Evolutionary conservation across 2,888 invertebrate genomes (phyloP).

Genomic region (Margaritifera margaritifera): DNA sequence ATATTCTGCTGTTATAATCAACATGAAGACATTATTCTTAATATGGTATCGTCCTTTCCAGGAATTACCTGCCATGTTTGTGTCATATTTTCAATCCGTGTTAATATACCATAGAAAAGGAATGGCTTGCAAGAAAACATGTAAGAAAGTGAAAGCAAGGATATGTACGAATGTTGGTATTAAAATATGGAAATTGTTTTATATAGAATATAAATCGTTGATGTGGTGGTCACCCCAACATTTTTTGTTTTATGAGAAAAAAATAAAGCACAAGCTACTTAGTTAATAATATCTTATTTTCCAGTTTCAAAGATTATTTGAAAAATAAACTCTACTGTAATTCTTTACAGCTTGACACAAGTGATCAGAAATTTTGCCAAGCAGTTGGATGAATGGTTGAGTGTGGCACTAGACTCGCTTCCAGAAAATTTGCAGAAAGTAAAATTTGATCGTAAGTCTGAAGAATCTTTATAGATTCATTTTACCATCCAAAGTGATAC

Average conservation of each 20-base stretch:
- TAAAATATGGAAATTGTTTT: too few species aligned
- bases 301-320: neutral
- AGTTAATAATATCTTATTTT: neutral
- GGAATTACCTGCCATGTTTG: too few species aligned
- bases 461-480: too few species aligned
- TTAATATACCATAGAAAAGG: too few species aligned
- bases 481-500: neutral
- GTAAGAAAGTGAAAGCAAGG: too few species aligned
- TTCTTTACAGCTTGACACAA: conserved; percentile 70
- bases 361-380: conserved; percentile 73
- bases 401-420: conserved; percentile 70
- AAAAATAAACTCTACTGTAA: neutral
- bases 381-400: conserved; percentile 73
- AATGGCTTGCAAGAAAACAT: too few species aligned
- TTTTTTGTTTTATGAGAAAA: neutral
- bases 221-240: neutral
- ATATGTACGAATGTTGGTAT: too few species aligned
- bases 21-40: too few species aligned
- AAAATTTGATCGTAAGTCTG: conserved; percentile 73
- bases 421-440: conserved; percentile 71
- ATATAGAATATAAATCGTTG: too few species aligned
- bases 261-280: neutral
- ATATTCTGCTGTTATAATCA: too few species aligned
- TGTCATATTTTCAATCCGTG: too few species aligned
- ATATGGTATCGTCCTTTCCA: too few species aligned